Evolutionary conservation across 2,113 vertebrate species (phyloP), one percentile per base, ranked within the genome.

Genomic region (Syngnathus scovelli): DNA sequence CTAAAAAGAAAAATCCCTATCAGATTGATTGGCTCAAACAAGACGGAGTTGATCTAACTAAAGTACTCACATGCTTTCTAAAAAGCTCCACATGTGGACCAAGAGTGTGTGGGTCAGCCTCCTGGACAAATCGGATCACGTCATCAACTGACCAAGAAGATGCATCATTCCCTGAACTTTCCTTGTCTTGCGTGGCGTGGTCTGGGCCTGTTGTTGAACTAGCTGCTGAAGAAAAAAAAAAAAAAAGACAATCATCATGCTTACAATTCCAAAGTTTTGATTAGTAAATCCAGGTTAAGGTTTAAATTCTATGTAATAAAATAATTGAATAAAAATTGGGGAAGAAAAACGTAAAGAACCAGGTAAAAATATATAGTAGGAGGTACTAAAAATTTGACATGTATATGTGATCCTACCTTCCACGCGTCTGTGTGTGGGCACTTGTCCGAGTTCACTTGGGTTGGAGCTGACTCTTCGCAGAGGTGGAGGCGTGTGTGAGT

Each of bases 121-220:
- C 92, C 73, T 93, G 94, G 79, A 98, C 93, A 82, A 96, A 98
- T 70, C 81, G 87, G 73, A 99, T 94, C 69, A 98, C 96, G 83
- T 99, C 95, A 70, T 96, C 95, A 70, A 98, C 93, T 51, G 93
- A 93, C 97, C 97, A 99, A 71, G 89, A 91, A 15, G 94, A 92
- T 38, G 94, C 94, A 67, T 70, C 76, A 66, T 13, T 83, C 46
- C 78, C 92, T 77, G 72, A 89, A 78, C 23, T 64, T 51, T 95
- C 94, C 70, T 90, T 90, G 81, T 96, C 95, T 92, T 69, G 92
- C 76, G 90, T 90, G 82, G 88, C 82, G 61, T 94, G 88, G 67
- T 97, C 95, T 0, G 92, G 94, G 78, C 93, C 95, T 70, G 94
- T 95, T 66, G 93, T 95, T 73, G 94, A 96, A 86, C 92, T 95